Base-by-base conservation (phyloP, 2,888 invertebrate species). In the Blastobasis adustella region DNA sequence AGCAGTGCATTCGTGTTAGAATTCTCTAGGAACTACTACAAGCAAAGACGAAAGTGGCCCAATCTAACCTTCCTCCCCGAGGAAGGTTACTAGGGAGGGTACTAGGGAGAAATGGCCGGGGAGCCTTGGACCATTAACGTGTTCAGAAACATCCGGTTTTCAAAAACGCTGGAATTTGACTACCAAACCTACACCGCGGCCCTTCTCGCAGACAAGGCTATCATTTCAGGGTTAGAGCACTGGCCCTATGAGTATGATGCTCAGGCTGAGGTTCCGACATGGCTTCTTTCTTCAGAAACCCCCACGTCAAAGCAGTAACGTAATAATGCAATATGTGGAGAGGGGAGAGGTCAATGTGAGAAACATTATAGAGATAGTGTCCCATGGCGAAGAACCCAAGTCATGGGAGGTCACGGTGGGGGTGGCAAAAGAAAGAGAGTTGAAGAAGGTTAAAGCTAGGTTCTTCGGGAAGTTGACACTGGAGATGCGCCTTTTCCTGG, bases 361-460 rank as follows among this genome's bases (percentile, higher is more conserved):
- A 46, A 49, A 49, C 5, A 55, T 55, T 8, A 55, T 50, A 47
- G 38, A 41, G 8, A 52, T 45, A 4, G 39, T 51, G 1, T 51
- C 51, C 4, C 4, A 23, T n/a, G 37, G 44, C 1, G 0, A 37
- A 7, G 38, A 41, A 10, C 50, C 49, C 6, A 4, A 10, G 5
- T 9, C 45, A 4, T 47, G 54, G 49, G 49, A 46, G 10, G 47
- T 54, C 3, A 48, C 49, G 36, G 52, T 54, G 8, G 52, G 52
- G n/a, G 52, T 54, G 9, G 42, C 52, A 3, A 47, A 49, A 38
- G 54, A 54, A 10, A 40, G 56, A 0, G 56, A 56, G 44, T 52
- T 56, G 56, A 56, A 56, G 42, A 54, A 56, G 23, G 45, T 37
- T 40, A 54, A 52, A 10, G 56, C 54, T 7, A 42, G 52, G 8